These are phyloP conservation scores for Parotia lawesii DNA, from an alignment of 2,113 vertebrate genomes.

Conservation along the genomic window DNA sequence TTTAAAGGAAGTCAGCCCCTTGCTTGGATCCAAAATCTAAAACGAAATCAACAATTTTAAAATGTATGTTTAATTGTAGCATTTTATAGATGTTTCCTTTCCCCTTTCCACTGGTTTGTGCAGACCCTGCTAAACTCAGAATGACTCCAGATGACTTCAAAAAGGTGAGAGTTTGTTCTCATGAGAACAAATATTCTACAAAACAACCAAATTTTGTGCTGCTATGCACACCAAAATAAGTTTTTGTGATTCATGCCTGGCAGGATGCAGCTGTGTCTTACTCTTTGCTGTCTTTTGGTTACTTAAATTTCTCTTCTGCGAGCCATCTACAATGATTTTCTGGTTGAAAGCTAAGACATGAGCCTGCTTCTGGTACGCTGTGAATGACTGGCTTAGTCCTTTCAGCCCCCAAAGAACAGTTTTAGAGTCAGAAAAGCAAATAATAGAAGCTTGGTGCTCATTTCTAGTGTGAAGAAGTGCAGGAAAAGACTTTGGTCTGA, in stretches of 20 bases:
- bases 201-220: not conserved
- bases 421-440: not conserved
- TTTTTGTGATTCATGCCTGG: not conserved
- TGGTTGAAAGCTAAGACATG: not conserved
- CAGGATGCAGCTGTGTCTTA: not conserved
- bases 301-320: not conserved
- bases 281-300: not conserved
- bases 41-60: not conserved
- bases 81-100: not conserved
- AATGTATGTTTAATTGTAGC: not conserved
- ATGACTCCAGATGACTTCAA: not conserved
- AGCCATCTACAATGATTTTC: not conserved
- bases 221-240: not conserved
- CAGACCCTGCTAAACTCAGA: not conserved
- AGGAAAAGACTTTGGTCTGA: not conserved
- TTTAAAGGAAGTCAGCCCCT: not conserved
- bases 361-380: not conserved
- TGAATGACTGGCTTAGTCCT: not conserved
- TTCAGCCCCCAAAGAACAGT: not conserved
- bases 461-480: not conserved
- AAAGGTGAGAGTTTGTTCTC: not conserved
- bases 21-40: not conserved
- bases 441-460: not conserved
- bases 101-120: not conserved
- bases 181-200: not conserved